Evolutionary conservation across 1,140 invertebrate genomes (phyloP).

Genomic region (Luehdorfia chinensis): DNA sequence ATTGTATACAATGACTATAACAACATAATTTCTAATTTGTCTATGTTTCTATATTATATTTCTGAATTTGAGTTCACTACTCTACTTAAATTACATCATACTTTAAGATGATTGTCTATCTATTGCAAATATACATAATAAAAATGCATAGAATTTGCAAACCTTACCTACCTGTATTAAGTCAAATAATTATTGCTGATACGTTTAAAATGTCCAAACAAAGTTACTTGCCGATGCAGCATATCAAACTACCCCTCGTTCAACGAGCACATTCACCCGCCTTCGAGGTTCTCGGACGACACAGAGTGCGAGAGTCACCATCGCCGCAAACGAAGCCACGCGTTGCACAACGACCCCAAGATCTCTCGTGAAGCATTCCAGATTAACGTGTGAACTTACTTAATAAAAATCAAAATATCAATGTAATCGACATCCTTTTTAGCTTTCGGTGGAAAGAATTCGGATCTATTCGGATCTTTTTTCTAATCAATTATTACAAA

Average conservation of each 20-base stretch:
- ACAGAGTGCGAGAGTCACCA: constrained; percentile 77
- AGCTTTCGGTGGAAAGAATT: too few species aligned
- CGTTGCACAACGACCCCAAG: constrained; percentile 69
- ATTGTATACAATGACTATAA: too few species aligned
- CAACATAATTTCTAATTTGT: too few species aligned
- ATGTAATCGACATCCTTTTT: not conserved
- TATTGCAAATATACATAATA: too few species aligned
- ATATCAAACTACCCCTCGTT: constrained; percentile 85
- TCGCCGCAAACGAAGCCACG: constrained; percentile 64
- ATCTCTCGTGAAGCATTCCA: constrained; percentile 82
- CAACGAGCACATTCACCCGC: constrained; percentile 86
- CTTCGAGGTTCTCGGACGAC: constrained; percentile 84
- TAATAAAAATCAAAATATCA: not conserved
- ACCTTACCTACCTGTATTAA: too few species aligned
- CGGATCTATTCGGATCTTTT: too few species aligned
- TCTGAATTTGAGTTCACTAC: too few species aligned
- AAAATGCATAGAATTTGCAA: too few species aligned
- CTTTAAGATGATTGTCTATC: too few species aligned
- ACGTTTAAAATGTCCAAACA: constrained; percentile 17
- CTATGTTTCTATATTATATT: too few species aligned
- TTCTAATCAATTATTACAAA: too few species aligned
- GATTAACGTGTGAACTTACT: constrained; percentile 82
- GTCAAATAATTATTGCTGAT: constrained; percentile 1
- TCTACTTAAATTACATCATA: too few species aligned
- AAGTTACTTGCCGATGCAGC: constrained; percentile 64